phyloP scores from a whole-genome alignment of 1,140 invertebrate species.

The Apocrypta bakeri region DNA sequence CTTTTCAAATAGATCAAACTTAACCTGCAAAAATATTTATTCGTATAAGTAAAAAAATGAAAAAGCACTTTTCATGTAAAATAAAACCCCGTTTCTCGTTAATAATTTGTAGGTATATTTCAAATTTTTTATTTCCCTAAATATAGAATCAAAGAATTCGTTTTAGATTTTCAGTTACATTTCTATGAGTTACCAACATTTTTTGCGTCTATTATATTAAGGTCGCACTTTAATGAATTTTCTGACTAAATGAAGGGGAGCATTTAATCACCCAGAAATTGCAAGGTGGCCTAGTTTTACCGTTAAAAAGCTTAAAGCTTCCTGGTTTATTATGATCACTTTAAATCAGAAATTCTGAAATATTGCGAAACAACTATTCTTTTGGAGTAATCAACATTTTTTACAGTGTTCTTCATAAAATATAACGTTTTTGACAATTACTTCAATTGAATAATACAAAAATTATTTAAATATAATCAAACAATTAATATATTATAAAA shows the following conservation, averaged over 20 bases:
- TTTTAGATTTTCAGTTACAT: neutral
- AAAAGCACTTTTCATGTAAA: too few species aligned
- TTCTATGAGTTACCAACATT: neutral
- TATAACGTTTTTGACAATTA: too few species aligned
- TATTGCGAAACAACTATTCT: too few species aligned
- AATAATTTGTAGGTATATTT: too few species aligned
- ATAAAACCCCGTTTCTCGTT: too few species aligned
- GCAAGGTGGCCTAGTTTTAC: slow-evolving; percentile 23
- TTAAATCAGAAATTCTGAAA: neutral
- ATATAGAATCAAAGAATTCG: neutral
- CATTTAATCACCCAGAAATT: slow-evolving; percentile 11
- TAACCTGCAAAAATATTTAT: slow-evolving; percentile 60
- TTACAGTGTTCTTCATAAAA: too few species aligned
- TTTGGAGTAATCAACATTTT: too few species aligned
- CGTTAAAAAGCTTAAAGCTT: neutral
- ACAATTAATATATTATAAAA: too few species aligned
- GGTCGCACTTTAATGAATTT: slow-evolving; percentile 9
- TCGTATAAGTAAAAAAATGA: neutral
- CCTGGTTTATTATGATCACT: neutral
- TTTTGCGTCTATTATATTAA: slow-evolving; percentile 1
- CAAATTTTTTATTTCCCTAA: too few species aligned
- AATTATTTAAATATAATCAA: too few species aligned
- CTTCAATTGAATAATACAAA: too few species aligned
- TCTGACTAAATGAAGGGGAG: neutral
- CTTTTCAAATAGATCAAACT: slow-evolving; percentile 79